Base-by-base conservation (phyloP, 2,113 vertebrate genomes). In the Helogale parvula region DNA sequence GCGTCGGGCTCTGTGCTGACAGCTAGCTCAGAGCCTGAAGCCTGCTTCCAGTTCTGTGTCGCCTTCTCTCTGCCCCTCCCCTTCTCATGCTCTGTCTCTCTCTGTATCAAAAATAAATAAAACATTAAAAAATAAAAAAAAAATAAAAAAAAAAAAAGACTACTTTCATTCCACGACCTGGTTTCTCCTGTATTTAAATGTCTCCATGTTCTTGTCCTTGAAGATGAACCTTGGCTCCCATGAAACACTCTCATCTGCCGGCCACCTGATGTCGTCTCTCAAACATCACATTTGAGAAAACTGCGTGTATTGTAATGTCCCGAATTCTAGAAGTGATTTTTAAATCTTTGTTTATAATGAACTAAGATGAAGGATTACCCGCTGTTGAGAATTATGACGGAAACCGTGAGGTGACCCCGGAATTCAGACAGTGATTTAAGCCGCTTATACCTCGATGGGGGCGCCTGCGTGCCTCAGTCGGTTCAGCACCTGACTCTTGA, bases 251-350 rank as follows among this genome's bases (percentile, higher is more conserved):
- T 50, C 11, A 7, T 0, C 16, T 6, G 7, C 17, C 27, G 35
- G 0, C 11, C 6, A 35, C 15, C 0, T 4, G 63, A 31, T 2
- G 0, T 33, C 45, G 63, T 50, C 41, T 54, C 23, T 87, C 29
- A 85, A 71, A 84, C 47, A 50, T 21, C 16, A 33, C 35, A 57
- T 23, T 69, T 89, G 57, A 84, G 35, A 60, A 38, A 72, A 41
- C 29, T 35, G 25, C 5, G 25, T 21, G 10, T 14, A 33, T 19
- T 45, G 0, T 17, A 65, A 15, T 0, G 12, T 29, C 33, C 52
- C 41, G 71, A 77, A 21, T 50, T 68, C 33, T 85, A 60, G 23
- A 38, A 68, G 29, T n/a, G 72, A 41, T 57, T 68, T 54, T 74
- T 74, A 71, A 38, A 14, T 79, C 41, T 66, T 54, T 86, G 15